Evolutionary conservation across 2,113 vertebrate genomes (phyloP), one percentile per base, ranked within the genome.

Genomic region (Falcunculus frontatus): DNA sequence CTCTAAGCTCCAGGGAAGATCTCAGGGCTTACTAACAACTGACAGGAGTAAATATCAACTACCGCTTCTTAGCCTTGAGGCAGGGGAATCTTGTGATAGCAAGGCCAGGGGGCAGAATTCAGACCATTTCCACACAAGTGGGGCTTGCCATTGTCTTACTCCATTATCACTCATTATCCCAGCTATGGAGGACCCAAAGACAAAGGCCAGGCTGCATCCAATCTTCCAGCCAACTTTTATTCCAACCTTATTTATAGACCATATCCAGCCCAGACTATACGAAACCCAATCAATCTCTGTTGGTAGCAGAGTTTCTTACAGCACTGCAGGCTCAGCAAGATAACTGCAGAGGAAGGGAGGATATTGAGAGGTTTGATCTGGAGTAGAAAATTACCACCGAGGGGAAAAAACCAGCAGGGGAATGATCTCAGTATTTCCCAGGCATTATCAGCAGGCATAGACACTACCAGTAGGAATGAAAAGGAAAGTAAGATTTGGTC

Each of bases 381-480:
- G 49, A 73, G 20, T 13, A 84, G 70, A 90, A 72, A 75, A 81
- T 41, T 55, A 87, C 35, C 37, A 65, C 22, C 25, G 22, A 94
- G n/a, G 32, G 65, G 37, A 47, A 76, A 89, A 78, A 56, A 16
- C 2, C 25, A 64, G 37, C 17, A 42, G 78, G 32, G 21, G 41
- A 96, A 92, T 93, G 93, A 96, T 56, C 67, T 97, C 90, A 96
- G n/a, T 78, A 78, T 90, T 95, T 94, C 80, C 92, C 90, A 75
- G 69, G 47, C 37, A 81, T 72, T 95, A 96, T 93, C 96, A 94
- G 73, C 42, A 69, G 30, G 41, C 60, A 82, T 88, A 86, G 67
- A 64, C 30, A 56, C 35, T 64, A 88, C 33, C 14, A 41, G 32
- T 7, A 89, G 60, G 52, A 89, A 77, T 0, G 25, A 90, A 88